phyloP scores from a whole-genome alignment of 2,113 vertebrate genomes.

The Anser brachyrhynchus region DNA sequence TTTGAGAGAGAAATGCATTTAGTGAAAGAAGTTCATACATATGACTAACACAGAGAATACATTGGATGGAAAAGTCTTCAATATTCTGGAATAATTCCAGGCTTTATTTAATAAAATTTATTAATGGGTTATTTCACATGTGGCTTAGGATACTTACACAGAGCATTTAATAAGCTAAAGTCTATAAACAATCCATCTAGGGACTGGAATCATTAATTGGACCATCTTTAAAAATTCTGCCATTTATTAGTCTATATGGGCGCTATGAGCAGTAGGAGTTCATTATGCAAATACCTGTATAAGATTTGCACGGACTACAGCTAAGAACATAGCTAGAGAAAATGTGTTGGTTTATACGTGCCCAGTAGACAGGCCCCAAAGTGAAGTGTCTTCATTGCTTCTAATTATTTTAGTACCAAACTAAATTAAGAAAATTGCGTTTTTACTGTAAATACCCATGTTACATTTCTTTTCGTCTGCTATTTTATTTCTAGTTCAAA shows the following conservation, averaged over 20 bases:
- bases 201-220: background rate
- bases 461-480: background rate
- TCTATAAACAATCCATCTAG: background rate
- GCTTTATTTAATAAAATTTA: background rate
- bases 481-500: background rate
- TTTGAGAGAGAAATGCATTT: background rate
- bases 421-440: background rate
- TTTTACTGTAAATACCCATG: background rate
- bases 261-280: background rate
- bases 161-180: background rate
- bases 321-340: background rate
- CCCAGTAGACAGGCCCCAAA: background rate
- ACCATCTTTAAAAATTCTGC: constrained; percentile 16
- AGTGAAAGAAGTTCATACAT: background rate
- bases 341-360: background rate
- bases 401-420: background rate
- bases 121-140: constrained; percentile 10
- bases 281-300: background rate
- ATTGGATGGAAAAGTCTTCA: background rate
- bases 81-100: background rate
- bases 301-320: background rate
- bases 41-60: background rate
- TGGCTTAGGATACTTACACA: background rate
- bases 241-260: background rate
- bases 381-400: background rate